Evolutionary conservation across 1,140 invertebrate species (phyloP), one percentile per base, ranked within the genome.

Genomic region (Sminthurinus signatus): DNA sequence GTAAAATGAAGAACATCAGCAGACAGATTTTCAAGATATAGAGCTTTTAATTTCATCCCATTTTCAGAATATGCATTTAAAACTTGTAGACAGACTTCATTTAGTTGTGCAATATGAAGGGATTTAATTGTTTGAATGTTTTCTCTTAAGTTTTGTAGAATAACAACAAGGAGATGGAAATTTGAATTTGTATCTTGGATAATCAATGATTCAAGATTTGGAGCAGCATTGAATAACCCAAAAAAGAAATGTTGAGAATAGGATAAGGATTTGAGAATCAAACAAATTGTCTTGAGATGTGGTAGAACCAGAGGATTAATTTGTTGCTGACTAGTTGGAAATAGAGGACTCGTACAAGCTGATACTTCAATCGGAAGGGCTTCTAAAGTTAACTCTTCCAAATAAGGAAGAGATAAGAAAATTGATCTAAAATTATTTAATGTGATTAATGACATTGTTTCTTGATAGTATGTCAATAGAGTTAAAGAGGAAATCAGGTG

Each of bases 21-120:
- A 19, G 54, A 56, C 36, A 56, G 23, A 27, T 31, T 56, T 42
- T 56, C 54, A 27, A 56, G 21, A 19, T 12, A n/a, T 19, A 56
- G 21, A 8, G 36, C 39, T 27, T 56, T 23, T 12, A 56, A 21
- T 12, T 12, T 39, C 54, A 56, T 56, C 23, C 54, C 54, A 8
- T 28, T 31, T 3, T 19, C 17, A 4, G 54, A 31, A 27, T 8
- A 56, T 3, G 12, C 12, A 42, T 56, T 56, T 23, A 56, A 56
- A 5, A 56, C 10, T 12, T 39, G 32, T 42, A 56, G 32, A 42
- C 39, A 36, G 3, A 21, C 3, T 23, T 56, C 54, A 42, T 25
- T 10, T 2, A 56, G 25, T 23, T 56, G 31, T 10, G 54, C 3
- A 14, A 56, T 42, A 8, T 56, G 36, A 10, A 56, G 27, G 21